Evolutionary conservation across 2,113 vertebrate species (phyloP), one percentile per base, ranked within the genome.

Genomic region (Scolopax mira): DNA sequence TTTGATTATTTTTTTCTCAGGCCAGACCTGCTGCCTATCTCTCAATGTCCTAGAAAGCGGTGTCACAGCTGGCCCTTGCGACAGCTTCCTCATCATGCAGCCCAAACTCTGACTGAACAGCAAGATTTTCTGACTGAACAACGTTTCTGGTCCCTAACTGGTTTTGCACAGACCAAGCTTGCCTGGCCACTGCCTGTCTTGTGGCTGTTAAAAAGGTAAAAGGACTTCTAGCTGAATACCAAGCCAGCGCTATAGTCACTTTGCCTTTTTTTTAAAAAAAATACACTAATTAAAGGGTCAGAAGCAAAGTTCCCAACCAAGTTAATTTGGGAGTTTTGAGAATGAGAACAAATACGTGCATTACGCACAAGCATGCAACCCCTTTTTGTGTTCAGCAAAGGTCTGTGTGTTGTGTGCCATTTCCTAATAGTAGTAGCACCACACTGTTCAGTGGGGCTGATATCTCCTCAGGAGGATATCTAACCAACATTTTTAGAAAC

Each of bases 401-500:
- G 15, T 49, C n/a, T 84, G 49, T 84, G 49, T 10, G 30, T 19
- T n/a, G 16, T 54, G 49, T 77, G 79, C 80, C 64, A 31, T 66
- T 41, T 89, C 51, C 18, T 35, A 88, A 55, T 9, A 89, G 85
- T 39, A 81, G 85, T 21, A 62, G 79, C 23, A 54, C 35, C 33
- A 11, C 57, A 46, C 30, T 65, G 60, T 17, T 85, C 2, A 0
- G n/a, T 31, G 30, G 64, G 48, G 52, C 52, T 46, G 49, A 0
- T 54, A 33, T 11, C 85, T 95, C 77, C 90, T 61, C 24, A 30
- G 78, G 8, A 62, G 8, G 33, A 65, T 49, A 80, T 57, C 86
- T 54, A 39, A 75, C 69, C 70, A 85, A 39, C 44, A 46, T 62
- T 96, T 96, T 93, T 93, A 96, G 94, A 93, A 95, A 78, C 88